A percentile compares a stretch with the other conserved stretches of the same genome.
These are phyloP conservation scores for Cairina moschata DNA, from an alignment of 2,113 vertebrate genomes.

Conservation along the genomic window DNA sequence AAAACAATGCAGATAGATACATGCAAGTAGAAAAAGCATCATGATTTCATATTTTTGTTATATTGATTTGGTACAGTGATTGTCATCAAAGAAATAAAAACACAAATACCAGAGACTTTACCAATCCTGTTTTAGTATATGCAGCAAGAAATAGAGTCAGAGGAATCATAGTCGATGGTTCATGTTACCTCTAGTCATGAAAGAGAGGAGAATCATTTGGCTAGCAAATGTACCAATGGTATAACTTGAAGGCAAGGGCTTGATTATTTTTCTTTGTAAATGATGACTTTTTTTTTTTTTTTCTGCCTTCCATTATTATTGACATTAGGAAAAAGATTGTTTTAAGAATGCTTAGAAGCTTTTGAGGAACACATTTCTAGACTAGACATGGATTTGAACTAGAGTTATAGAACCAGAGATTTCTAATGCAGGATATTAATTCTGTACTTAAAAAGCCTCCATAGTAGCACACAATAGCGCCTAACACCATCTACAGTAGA, in stretches of 20 bases:
- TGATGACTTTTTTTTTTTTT: too few relatives aligned
- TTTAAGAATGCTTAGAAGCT: neutral
- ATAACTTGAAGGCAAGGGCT: neutral
- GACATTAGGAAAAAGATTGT: neutral
- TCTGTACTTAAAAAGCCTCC: neutral
- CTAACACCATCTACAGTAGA: accelerated
- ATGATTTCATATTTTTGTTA: neutral
- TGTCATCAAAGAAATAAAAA: neutral
- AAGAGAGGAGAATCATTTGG: neutral
- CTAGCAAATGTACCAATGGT: neutral
- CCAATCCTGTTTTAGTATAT: neutral
- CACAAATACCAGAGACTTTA: neutral
- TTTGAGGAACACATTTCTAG: neutral
- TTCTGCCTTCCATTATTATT: neutral
- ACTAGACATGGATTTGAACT: neutral
- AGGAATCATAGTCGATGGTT: neutral
- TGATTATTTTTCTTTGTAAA: neutral
- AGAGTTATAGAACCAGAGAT: neutral
- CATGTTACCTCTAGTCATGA: neutral
- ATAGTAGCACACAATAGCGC: neutral
- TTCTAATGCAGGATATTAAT: neutral
- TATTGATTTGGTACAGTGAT: neutral
- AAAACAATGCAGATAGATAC: neutral
- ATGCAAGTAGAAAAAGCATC: neutral
- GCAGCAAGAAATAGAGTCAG: neutral